Base-by-base conservation (phyloP, 2,888 invertebrate species). In the Brenthis hecate region DNA sequence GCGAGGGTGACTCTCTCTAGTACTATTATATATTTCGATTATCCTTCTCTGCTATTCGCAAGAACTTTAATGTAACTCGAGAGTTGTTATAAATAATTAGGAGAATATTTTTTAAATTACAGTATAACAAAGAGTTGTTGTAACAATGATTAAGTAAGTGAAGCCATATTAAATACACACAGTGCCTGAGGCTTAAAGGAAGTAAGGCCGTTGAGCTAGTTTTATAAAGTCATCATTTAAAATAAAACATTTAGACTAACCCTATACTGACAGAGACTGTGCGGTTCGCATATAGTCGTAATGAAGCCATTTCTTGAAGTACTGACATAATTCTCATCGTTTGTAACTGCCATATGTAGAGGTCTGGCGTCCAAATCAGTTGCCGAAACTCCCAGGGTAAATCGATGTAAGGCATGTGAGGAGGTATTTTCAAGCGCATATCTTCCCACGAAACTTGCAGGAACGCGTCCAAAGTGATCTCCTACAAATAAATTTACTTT, bases 391-490 rank as follows among this genome's bases (percentile, higher is more conserved):
- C 94, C 94, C 94, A 95, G 43, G 94, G 94, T 56, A 95, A 91
- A 83, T 94, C 94, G 57, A 94, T 89, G 84, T 94, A 94, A 13
- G 86, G 83, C 76, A 83, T 84, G 51, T 88, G 91, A 32, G 85
- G 78, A 3, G 92, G 88, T 68, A 89, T 83, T 73, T 90, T 87
- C 68, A 95, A 88, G 48, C 94, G 84, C 53, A 80, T 80, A 78
- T 95, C 94, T 70, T 91, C 89, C 94, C 94, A 95, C 79, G 94
- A 94, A n/a, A 94, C 94, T 91, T 94, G 94, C 70, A 95, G 91
- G 81, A 94, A 94, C 71, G 94, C 94, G 83, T 95, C 94, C 74
- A 95, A 85, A 48, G 94, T 94, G 84, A 95, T 94, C 85, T 95
- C 94, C 94, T 94, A 82, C 72, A 76, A 68, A 2, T 54, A 23